These are phyloP conservation scores for Aphaenogaster floridana DNA, from an alignment of 1,140 invertebrate species.

Conservation along the genomic window DNA sequence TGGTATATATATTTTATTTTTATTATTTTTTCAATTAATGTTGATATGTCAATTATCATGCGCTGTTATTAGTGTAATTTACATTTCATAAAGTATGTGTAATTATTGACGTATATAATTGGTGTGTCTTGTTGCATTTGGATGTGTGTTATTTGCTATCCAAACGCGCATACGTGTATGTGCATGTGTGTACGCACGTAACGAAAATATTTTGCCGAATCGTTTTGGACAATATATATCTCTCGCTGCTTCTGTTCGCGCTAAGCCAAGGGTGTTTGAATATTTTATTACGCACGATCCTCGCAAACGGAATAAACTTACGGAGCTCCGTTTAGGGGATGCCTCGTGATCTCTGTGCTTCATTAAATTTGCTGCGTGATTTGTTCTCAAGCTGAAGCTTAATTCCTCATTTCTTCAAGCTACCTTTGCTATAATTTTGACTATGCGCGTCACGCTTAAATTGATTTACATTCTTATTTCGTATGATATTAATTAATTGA, in stretches of 20 bases:
- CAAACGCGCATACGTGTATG: background rate
- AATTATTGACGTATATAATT: slow-evolving; percentile 26
- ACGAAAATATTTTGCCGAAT: slow-evolving; percentile 31
- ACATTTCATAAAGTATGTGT: background rate
- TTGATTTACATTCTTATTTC: background rate
- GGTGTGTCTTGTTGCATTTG: background rate
- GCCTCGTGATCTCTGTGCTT: slow-evolving; percentile 21
- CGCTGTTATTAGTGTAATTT: slow-evolving; percentile 31
- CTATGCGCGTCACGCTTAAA: background rate
- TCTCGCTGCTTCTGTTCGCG: background rate
- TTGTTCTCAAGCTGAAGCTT: background rate
- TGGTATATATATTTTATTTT: background rate
- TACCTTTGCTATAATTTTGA: background rate
- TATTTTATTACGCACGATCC: slow-evolving; percentile 43
- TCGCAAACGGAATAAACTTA: slow-evolving; percentile 70
- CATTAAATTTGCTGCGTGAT: slow-evolving; percentile 11
- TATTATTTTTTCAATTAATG: slow-evolving; percentile 17
- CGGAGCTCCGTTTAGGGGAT: slow-evolving; percentile 65
- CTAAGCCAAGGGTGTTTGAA: background rate
- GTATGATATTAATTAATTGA: background rate
- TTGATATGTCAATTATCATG: background rate
- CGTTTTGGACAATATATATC: background rate
- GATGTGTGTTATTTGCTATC: background rate
- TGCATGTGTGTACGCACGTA: background rate
- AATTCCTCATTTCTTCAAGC: background rate